Evolutionary conservation across 2,797 vertebrate species (phyloP), one percentile per base, ranked within the genome.

Genomic region (Bufotes viridis): DNA sequence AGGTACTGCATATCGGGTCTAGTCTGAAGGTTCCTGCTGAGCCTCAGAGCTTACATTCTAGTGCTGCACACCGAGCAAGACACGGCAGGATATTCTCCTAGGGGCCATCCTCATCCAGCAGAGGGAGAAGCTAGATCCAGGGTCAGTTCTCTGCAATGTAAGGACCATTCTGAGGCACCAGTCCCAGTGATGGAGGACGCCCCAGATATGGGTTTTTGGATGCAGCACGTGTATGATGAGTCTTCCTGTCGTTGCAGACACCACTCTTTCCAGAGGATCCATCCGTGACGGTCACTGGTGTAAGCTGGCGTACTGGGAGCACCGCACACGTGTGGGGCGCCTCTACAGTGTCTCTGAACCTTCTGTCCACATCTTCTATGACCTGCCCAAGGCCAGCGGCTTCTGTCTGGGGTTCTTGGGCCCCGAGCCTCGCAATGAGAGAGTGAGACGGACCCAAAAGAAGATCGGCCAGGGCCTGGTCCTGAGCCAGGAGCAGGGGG

Each of bases 261-360:
- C 92, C 42, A 92, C 91, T 70, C 22, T 91, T 20, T 92, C 92
- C 0, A 0, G 78, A 51, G 89, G 81, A 55, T 61, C 88, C 0
- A 0, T 82, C 13, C 90, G 42, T 69, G 93, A 93, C 0, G 85
- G 90, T 22, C 92, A 80, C 90, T 94, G 94, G 94, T 94, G 94
- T 91, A 93, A 91, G 15, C 79, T 94, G 93, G 94, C 94, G 0
- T 94, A 94, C 89, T 94, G 94, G 94, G 94, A 94, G 75, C 91
- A 93, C 76, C 91, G 92, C 58, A 91, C 92, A 0, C 89, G 93
- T 0, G 93, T 94, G 76, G 94, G 94, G 0, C 90, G 84, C 2
- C 93, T 94, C 29, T 94, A 89, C 6, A 24, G 90, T 0, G 94
- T 94, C 67, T 91, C 90, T 0, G 92, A 93, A 2, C 79, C 91